These are phyloP conservation scores for Abscondita cerata DNA, from an alignment of 2,888 invertebrate genomes.

Conservation along the genomic window DNA sequence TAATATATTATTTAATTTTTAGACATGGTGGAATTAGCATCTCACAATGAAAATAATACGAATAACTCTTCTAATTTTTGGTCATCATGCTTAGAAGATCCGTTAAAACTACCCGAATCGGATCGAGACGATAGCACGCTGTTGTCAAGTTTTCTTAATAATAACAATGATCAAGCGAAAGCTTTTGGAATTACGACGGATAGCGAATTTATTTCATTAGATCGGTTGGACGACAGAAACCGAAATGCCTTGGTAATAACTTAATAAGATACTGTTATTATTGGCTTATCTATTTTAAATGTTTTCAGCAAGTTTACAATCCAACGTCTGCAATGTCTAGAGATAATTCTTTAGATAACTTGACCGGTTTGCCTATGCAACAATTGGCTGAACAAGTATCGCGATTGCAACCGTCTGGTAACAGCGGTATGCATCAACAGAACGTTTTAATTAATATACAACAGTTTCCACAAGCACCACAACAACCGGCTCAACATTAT, in stretches of 20 bases:
- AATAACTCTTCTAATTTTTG: slow-evolving; percentile 42
- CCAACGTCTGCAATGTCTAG: slow-evolving; percentile 37
- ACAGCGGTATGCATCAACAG: slow-evolving; percentile 64
- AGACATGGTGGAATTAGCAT: slow-evolving; percentile 38
- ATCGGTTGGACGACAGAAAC: slow-evolving; percentile 53
- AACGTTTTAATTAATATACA: slow-evolving; percentile 71
- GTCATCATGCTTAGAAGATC: slow-evolving; percentile 52
- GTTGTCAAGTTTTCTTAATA: slow-evolving; percentile 51
- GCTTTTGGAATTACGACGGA: slow-evolving; percentile 56
- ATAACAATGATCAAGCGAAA: slow-evolving; percentile 53
- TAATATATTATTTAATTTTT: slow-evolving; percentile 20
- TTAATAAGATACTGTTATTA: not conserved
- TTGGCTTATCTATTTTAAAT: slow-evolving; percentile 1
- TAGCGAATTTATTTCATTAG: slow-evolving; percentile 56
- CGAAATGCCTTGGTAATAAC: slow-evolving; percentile 49
- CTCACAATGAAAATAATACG: slow-evolving; percentile 26
- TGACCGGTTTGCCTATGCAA: slow-evolving; percentile 59
- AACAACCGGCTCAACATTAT: slow-evolving; percentile 59
- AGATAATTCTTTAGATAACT: slow-evolving; percentile 47
- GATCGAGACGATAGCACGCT: slow-evolving; percentile 50
- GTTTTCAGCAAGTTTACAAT: slow-evolving; percentile 54
- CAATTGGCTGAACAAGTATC: slow-evolving; percentile 61
- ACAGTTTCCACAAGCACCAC: slow-evolving; percentile 64
- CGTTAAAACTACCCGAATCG: slow-evolving; percentile 50
- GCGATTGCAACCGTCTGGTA: slow-evolving; percentile 51